A percentile compares a stretch with the other conserved stretches of the same genome.
Evolutionary conservation across 2,113 vertebrate species (phyloP).

Genomic region (Chamaetylas fuelleborni): DNA sequence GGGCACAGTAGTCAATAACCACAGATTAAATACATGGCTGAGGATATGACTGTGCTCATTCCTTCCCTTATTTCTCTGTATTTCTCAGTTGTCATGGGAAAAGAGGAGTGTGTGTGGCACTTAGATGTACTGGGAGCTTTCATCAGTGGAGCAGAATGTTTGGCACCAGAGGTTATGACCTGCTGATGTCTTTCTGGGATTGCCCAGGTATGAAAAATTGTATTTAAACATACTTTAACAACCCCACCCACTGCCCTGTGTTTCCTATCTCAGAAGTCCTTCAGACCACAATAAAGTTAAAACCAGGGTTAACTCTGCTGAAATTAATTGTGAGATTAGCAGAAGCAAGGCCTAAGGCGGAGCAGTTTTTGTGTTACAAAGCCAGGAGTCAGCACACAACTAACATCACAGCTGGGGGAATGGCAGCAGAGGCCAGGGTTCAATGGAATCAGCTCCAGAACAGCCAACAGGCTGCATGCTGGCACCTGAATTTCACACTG

Average conservation of each 20-base stretch:
- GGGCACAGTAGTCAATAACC: background rate
- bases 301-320: background rate
- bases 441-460: background rate
- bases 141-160: background rate
- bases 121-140: background rate
- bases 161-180: background rate
- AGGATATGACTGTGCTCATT: background rate
- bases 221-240: background rate
- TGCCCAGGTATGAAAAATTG: background rate
- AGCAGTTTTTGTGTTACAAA: background rate
- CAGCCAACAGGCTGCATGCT: fast-evolving
- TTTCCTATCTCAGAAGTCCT: background rate
- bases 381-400: background rate
- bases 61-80: background rate
- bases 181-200: background rate
- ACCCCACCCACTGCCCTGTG: background rate
- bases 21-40: background rate
- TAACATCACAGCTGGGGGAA: fast-evolving
- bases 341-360: background rate
- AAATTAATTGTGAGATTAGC: background rate
- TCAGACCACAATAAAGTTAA: background rate
- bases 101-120: fast-evolving
- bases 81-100: background rate
- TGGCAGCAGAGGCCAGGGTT: fast-evolving
- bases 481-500: background rate